A percentile compares a stretch with the other conserved stretches of the same genome.
phyloP scores from a whole-genome alignment of 2,888 invertebrate genomes.

The Vanessa cardui region DNA sequence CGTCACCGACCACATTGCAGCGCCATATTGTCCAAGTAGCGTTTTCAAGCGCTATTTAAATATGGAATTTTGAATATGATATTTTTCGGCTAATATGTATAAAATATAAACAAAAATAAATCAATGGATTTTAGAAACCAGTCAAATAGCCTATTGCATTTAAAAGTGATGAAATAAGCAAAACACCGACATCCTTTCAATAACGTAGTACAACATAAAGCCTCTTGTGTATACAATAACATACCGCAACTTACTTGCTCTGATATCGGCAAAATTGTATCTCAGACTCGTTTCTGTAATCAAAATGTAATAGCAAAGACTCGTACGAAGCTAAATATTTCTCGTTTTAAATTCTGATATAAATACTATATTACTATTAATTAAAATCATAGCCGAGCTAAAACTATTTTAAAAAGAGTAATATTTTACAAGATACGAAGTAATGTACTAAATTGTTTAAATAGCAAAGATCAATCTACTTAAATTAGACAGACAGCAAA shows the following conservation, averaged over 20 bases:
- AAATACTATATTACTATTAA: constrained; percentile 7
- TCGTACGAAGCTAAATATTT: constrained; percentile 41
- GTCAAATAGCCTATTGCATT: no score
- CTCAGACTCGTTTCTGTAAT: constrained; percentile 44
- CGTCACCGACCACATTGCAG: no score
- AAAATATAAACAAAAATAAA: no score
- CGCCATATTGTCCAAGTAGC: no score
- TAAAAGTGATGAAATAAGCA: constrained; percentile 18
- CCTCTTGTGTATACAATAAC: constrained; percentile 34
- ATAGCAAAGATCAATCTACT: constrained; percentile 1
- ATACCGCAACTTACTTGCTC: constrained; percentile 43
- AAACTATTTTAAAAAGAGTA: not conserved
- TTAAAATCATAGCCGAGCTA: constrained; percentile 18
- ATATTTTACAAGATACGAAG: not conserved
- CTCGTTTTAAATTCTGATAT: constrained; percentile 12
- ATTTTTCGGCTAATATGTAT: no score
- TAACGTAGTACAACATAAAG: constrained; percentile 33
- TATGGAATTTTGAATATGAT: no score
- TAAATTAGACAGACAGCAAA: not conserved
- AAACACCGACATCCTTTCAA: constrained; percentile 19
- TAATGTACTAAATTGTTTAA: not conserved
- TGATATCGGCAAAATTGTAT: constrained; percentile 40
- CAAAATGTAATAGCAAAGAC: constrained; percentile 43
- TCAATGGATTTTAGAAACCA: no score
- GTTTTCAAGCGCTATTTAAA: no score